Percentiles rank a stretch among this genome's conserved stretches.
Evolutionary conservation across 37 sponge, comb jelly and placozoan species (phyloP).

Genomic region (Cliona cf. orientalis): DNA sequence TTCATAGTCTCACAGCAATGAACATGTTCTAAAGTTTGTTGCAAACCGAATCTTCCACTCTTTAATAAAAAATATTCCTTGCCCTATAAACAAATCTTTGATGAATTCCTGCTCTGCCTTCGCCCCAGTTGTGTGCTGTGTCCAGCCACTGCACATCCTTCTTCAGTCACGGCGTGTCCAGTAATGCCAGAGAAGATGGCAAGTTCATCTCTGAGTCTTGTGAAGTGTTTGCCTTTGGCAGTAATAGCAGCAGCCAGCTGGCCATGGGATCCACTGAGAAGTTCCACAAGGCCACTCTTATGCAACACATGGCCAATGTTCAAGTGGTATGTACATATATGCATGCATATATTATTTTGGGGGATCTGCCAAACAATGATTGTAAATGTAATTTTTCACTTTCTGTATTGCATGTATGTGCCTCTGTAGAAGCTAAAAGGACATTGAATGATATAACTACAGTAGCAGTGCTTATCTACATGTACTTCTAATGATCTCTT

Average conservation of each 20-base stretch:
- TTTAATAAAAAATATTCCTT: background rate
- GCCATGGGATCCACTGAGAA: conserved; percentile 83
- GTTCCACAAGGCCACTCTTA: conserved; percentile 40
- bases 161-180: conserved; percentile 6
- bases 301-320: conserved; percentile 61
- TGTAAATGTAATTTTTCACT: too few species aligned
- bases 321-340: conserved; percentile 72
- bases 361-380: too few species aligned
- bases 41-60: background rate
- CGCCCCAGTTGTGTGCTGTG: conserved; percentile 9
- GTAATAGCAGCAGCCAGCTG: conserved; percentile 89
- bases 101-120: background rate
- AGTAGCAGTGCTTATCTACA: too few species aligned
- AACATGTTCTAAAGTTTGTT: background rate
- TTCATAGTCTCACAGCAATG: background rate
- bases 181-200: background rate
- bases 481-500: background rate
- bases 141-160: conserved; percentile 12
- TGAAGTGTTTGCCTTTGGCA: conserved; percentile 77
- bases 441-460: too few species aligned
- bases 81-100: background rate
- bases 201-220: conserved; percentile 52
- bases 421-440: too few species aligned
- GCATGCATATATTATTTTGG: too few species aligned
- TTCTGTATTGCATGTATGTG: too few species aligned